A percentile compares a stretch with the other conserved stretches of the same genome.
Evolutionary conservation across 2,888 invertebrate genomes (phyloP).

Genomic region (Monopis laevigella): DNA sequence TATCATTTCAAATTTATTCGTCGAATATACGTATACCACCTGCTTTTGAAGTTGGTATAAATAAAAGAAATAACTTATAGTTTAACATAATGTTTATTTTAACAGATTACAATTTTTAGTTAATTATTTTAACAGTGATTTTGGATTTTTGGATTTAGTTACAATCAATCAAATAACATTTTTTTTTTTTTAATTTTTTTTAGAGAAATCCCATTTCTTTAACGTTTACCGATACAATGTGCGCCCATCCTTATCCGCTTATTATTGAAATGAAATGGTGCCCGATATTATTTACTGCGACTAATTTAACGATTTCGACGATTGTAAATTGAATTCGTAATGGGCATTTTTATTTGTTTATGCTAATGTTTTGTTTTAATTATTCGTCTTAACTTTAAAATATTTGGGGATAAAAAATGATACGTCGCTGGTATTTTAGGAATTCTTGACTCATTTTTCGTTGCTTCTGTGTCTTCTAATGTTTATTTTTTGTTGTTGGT

Average conservation of each 20-base stretch:
- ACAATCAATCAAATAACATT: no score
- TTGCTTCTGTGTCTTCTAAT: constrained; percentile 1
- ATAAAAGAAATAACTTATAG: no score
- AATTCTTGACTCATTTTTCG: not conserved
- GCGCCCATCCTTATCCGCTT: constrained; percentile 20
- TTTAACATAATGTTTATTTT: no score
- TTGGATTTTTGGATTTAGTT: no score
- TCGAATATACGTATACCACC: no score
- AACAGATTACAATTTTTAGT: no score
- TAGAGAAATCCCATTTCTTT: no score
- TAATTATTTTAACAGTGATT: no score
- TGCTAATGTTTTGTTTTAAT: constrained; percentile 63
- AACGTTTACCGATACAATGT: no score
- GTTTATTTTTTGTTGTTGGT: not conserved
- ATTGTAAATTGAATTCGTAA: constrained; percentile 67
- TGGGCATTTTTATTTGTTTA: constrained; percentile 66
- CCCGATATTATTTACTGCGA: constrained; percentile 60
- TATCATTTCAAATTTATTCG: no score
- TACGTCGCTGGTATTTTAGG: not conserved
- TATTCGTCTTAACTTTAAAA: constrained; percentile 22
- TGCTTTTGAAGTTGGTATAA: no score
- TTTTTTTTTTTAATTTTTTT: no score
- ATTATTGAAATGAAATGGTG: constrained; percentile 33
- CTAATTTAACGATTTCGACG: constrained; percentile 59
- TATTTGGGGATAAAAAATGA: constrained; percentile 1